phyloP scores from a whole-genome alignment of 2,113 vertebrate genomes.

The Megaleporinus macrocephalus region DNA sequence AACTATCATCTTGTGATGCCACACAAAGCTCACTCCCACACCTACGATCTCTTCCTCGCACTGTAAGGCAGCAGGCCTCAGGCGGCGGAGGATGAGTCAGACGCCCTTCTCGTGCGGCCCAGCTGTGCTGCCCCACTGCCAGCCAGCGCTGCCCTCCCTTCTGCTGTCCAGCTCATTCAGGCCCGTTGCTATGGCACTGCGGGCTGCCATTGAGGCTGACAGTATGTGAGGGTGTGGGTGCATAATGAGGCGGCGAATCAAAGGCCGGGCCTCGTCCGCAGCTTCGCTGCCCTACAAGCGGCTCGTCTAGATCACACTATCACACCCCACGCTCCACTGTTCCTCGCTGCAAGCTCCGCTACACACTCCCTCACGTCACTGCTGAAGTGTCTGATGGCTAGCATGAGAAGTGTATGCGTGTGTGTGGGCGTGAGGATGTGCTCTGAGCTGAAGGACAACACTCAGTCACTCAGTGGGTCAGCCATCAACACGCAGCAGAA shows the following conservation, averaged over 20 bases:
- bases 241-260: slow-evolving; percentile 45
- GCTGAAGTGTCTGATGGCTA: background rate
- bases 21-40: background rate
- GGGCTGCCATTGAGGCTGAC: slow-evolving; percentile 71
- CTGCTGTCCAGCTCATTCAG: slow-evolving; percentile 31
- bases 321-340: background rate
- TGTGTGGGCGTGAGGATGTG: slow-evolving; percentile 40
- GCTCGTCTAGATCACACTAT: slow-evolving; percentile 4
- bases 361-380: slow-evolving; percentile 3
- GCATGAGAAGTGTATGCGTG: slow-evolving; percentile 30
- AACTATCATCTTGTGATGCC: background rate
- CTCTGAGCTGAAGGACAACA: slow-evolving; percentile 18
- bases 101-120: slow-evolving; percentile 66
- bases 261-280: slow-evolving; percentile 24
- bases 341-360: background rate
- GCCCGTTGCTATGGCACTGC: slow-evolving; percentile 62
- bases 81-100: slow-evolving; percentile 64
- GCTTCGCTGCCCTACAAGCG: slow-evolving; percentile 20
- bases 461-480: slow-evolving; percentile 9
- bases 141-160: slow-evolving; percentile 2
- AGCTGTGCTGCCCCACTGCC: slow-evolving; percentile 70
- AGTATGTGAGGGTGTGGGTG: slow-evolving; percentile 52
- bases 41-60: slow-evolving; percentile 23
- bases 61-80: slow-evolving; percentile 60
- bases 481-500: slow-evolving; percentile 9